Evolutionary conservation across 2,888 invertebrate species (phyloP).

Genomic region (Carpatolechia fugitivella): DNA sequence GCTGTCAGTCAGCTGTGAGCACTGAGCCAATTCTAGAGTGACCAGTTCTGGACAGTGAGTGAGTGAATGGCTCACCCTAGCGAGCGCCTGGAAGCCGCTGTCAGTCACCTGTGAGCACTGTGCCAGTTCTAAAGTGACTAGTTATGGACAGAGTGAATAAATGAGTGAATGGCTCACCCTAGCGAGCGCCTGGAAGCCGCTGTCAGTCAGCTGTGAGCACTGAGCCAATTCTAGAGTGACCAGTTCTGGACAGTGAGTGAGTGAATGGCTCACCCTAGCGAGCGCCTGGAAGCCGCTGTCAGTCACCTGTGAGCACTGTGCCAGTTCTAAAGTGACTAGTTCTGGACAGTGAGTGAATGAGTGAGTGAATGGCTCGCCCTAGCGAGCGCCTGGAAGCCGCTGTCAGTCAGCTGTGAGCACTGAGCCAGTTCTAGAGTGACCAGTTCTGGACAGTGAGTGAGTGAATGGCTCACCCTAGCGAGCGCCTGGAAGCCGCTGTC

Average conservation of each 20-base stretch:
- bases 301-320: constrained; percentile 96
- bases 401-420: constrained; percentile 96
- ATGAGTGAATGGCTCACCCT: constrained; percentile 85
- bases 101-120: constrained; percentile 97
- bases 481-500: constrained; percentile 98
- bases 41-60: constrained; percentile 89
- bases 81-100: constrained; percentile 96
- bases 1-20: constrained; percentile 95
- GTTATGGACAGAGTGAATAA: constrained; percentile 85
- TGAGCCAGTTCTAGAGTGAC: constrained; percentile 96
- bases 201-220: constrained; percentile 96
- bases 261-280: constrained; percentile 89
- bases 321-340: constrained; percentile 95
- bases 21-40: constrained; percentile 96
- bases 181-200: constrained; percentile 96
- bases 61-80: constrained; percentile 89
- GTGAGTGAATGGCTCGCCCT: constrained; percentile 85
- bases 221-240: constrained; percentile 96
- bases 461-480: constrained; percentile 89
- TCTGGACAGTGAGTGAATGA: constrained; percentile 85
- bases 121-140: constrained; percentile 96
- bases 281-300: constrained; percentile 98
- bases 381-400: constrained; percentile 96
- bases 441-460: constrained; percentile 88
- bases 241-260: constrained; percentile 88